Percentiles rank a stretch among this genome's conserved stretches.
These are phyloP conservation scores for Galleria mellonella DNA, from an alignment of 1,140 invertebrate species.

Conservation along the genomic window DNA sequence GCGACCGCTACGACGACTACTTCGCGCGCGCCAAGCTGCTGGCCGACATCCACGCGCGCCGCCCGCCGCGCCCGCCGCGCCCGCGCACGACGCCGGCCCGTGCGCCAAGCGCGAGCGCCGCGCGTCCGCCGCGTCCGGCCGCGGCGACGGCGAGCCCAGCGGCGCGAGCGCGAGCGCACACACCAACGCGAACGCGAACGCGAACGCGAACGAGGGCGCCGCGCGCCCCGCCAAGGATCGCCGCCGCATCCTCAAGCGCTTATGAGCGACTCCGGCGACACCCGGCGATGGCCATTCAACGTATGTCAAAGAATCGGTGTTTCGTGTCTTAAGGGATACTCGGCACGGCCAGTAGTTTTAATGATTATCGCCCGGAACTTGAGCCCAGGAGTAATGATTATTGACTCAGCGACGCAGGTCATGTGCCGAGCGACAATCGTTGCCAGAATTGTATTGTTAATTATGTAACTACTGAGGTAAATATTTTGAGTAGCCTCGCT, in stretches of 20 bases:
- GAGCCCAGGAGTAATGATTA: too few relatives aligned
- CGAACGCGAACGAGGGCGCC: constrained; percentile 38
- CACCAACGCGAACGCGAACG: constrained; percentile 5
- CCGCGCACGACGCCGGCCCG: constrained; percentile 10
- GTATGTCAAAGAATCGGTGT: too few relatives aligned
- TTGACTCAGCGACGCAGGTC: too few relatives aligned
- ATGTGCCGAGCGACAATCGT: too few relatives aligned
- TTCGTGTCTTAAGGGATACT: too few relatives aligned
- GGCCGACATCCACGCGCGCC: constrained; percentile 54
- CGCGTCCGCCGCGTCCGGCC: neutral
- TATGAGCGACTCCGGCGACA: constrained; percentile 29
- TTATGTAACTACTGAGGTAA: too few relatives aligned
- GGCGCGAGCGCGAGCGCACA: neutral
- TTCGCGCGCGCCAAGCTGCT: constrained; percentile 56
- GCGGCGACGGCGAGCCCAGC: constrained; percentile 14
- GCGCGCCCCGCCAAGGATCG: constrained; percentile 17
- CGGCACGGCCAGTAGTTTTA: too few relatives aligned
- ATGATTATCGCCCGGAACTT: too few relatives aligned
- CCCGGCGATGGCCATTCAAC: too few relatives aligned
- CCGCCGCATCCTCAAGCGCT: constrained; percentile 52
- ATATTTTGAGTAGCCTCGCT: too few relatives aligned
- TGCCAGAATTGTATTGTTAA: too few relatives aligned
- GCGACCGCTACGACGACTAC: constrained; percentile 56
- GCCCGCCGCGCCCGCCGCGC: constrained; percentile 7
- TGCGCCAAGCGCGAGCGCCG: constrained; percentile 39